Evolutionary conservation across 2,113 vertebrate genomes (phyloP).

Genomic region (Tupaia chinensis): DNA sequence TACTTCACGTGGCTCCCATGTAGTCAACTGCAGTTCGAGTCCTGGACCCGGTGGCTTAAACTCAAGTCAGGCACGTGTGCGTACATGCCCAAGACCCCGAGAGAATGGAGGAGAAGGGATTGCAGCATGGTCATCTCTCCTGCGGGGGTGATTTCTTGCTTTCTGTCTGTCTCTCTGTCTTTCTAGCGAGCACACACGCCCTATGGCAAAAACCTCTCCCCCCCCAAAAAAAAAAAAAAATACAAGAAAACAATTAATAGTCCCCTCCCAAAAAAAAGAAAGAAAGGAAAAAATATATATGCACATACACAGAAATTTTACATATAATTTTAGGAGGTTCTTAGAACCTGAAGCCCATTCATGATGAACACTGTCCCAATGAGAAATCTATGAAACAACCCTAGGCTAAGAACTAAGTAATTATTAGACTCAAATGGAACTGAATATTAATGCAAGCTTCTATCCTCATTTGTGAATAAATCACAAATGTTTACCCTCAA

Average conservation of each 20-base stretch:
- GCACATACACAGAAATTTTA: background rate
- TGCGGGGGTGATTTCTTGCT: no score
- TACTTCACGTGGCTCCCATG: no score
- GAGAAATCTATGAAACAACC: background rate
- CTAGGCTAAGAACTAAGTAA: slow-evolving; percentile 8
- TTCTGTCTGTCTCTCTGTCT: no score
- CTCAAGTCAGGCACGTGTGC: no score
- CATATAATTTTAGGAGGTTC: slow-evolving; percentile 10
- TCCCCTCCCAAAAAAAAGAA: background rate
- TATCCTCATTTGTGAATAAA: slow-evolving; percentile 43
- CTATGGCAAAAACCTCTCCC: no score
- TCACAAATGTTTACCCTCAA: background rate
- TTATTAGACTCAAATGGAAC: background rate
- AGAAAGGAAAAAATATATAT: background rate
- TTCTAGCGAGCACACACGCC: no score
- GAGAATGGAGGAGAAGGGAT: no score
- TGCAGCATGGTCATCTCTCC: no score
- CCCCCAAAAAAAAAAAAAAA: no score
- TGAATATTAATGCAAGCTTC: background rate
- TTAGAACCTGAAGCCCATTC: slow-evolving; percentile 11
- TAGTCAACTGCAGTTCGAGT: no score
- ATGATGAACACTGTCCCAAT: background rate
- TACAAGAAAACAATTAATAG: background rate
- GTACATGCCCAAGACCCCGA: no score
- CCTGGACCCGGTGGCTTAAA: no score